Evolutionary conservation across 2,113 vertebrate genomes (phyloP).

Genomic region (Nyctibius bracteatus): DNA sequence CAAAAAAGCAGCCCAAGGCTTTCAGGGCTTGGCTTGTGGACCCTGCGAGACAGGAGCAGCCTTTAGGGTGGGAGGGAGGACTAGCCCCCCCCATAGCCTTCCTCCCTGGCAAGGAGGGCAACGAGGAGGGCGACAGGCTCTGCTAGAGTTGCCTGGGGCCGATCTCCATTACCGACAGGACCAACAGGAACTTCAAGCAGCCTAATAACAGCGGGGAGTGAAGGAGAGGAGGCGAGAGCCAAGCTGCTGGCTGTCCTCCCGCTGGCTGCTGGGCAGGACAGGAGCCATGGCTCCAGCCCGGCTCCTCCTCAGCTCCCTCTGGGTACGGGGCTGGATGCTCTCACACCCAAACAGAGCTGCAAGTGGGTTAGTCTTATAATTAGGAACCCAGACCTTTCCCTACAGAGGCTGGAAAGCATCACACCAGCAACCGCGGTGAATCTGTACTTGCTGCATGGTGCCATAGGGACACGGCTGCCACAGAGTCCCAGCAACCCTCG

Average conservation of each 20-base stretch:
- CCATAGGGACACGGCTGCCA: neutral
- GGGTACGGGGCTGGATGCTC: fast-evolving
- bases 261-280: neutral
- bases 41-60: neutral
- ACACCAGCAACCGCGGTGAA: neutral
- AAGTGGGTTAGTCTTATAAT: neutral
- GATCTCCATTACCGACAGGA: neutral
- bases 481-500: neutral
- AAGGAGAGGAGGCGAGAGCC: neutral
- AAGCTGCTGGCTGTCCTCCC: neutral
- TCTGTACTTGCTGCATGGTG: fast-evolving
- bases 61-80: too few relatives aligned
- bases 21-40: neutral
- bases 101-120: neutral
- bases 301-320: neutral
- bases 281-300: neutral
- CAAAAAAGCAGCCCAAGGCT: neutral
- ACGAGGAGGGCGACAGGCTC: neutral
- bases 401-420: neutral
- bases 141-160: neutral
- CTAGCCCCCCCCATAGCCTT: neutral
- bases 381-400: neutral
- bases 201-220: neutral
- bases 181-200: neutral
- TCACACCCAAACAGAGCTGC: neutral